Base-by-base conservation (phyloP, 1,140 invertebrate species). In the Zaprionus tsacasi region DNA sequence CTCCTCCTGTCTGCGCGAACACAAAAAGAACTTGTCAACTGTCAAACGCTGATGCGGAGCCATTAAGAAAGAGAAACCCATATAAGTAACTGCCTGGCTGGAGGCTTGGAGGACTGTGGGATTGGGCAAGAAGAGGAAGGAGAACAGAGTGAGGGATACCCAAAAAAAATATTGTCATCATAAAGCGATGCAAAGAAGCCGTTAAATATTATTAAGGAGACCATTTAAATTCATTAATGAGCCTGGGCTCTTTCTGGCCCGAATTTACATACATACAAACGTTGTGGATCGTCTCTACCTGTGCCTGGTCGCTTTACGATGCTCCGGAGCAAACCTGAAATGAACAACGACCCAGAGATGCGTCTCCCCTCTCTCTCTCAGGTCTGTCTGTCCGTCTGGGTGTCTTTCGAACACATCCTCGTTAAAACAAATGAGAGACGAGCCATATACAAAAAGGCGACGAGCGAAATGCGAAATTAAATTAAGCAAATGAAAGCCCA, bases 171-270 rank as follows among this genome's bases (percentile, higher is more conserved):
- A 89, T 90, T 90, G 86, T 90, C 86, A 91, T 88, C 90, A 91
- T 91, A 91, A 91, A 91, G 87, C 87, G 86, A 71, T 91, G 90
- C 90, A 91, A 86, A 83, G 91, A 87, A 89, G 91, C 91, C 91
- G 91, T 92, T 92, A 91, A 92, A 92, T 92, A 92, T 92, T 92
- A 92, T 89, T 89, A 92, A 91, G 87, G 88, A 91, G 85, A 83
- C 91, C 83, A 92, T 92, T 92, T 92, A 92, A 92, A 92, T 89
- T 90, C 91, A 92, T 92, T 92, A 92, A 92, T 91, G 91, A 92
- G 91, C 82, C 69, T 76, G 58, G 79, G 54, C 73, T 80, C 74
- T 56, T 65, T 40, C 55, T 43, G 63, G 40, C 69, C 78, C 59
- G 70, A 69, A 85, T 85, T 85, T 85, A 85, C 82, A 85, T 85